These are phyloP conservation scores for Rousettus leschenaultii DNA, from an alignment of 2,113 vertebrate genomes.

Conservation along the genomic window DNA sequence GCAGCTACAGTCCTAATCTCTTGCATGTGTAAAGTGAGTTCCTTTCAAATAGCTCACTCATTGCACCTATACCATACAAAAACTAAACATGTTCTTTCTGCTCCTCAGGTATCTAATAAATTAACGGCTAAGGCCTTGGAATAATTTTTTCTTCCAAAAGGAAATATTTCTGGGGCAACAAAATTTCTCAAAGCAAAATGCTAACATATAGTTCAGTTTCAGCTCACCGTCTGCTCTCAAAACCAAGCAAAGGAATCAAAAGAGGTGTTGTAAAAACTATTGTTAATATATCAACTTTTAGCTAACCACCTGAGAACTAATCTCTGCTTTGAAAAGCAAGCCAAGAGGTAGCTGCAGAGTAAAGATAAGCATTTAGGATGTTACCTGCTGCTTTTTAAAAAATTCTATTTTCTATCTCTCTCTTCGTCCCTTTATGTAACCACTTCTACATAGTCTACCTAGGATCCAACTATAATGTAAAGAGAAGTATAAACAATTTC, in stretches of 20 bases:
- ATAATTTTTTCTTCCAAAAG: neutral
- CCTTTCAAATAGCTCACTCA: neutral
- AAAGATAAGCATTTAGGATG: neutral
- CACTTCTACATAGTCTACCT: neutral
- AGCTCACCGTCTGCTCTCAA: neutral
- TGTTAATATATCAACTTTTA: neutral
- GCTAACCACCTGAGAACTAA: neutral
- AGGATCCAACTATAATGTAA: accelerated
- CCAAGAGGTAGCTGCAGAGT: neutral
- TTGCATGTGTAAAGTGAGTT: neutral
- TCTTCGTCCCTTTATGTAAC: neutral
- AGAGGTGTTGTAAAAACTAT: neutral
- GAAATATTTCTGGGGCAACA: neutral
- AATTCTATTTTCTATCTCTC: neutral
- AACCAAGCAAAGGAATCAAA: neutral
- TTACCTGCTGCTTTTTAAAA: neutral
- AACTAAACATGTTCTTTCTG: neutral
- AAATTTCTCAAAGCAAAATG: conserved; percentile 3
- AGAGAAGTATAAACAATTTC: neutral
- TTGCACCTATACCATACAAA: neutral
- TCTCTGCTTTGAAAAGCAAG: neutral
- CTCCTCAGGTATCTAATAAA: neutral
- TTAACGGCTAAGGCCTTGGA: neutral
- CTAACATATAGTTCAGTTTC: neutral
- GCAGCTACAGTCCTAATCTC: neutral